These are phyloP conservation scores for Nipponacmea schrenckii DNA, from an alignment of 2,888 invertebrate species.

Conservation along the genomic window DNA sequence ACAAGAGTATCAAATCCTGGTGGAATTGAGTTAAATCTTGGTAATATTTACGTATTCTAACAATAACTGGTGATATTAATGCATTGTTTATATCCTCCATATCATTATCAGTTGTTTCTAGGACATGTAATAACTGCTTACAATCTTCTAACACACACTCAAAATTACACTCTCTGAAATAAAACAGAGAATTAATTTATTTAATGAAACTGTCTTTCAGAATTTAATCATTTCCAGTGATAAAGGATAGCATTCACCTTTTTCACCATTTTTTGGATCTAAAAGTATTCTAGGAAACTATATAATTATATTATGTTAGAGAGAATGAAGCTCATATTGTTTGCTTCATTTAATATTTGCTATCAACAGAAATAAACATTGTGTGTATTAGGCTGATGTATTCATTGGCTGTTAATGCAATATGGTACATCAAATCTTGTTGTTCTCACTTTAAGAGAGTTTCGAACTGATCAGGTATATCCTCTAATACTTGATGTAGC, in stretches of 20 bases:
- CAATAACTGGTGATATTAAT: slow-evolving; percentile 24
- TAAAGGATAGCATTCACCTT: no score
- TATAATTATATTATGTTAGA: no score
- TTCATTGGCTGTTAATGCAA: no score
- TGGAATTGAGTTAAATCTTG: slow-evolving; percentile 20
- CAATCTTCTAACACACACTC: slow-evolving; percentile 34
- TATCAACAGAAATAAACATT: no score
- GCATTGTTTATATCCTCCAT: slow-evolving; percentile 29
- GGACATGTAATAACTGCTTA: slow-evolving; percentile 35
- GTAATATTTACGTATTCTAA: slow-evolving; percentile 22
- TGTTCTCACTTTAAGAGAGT: slow-evolving; percentile 42
- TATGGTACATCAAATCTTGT: no score
- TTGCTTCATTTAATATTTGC: no score
- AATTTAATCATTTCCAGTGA: no score
- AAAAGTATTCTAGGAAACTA: no score
- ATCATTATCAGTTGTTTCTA: slow-evolving; percentile 36
- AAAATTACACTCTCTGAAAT: slow-evolving; percentile 41
- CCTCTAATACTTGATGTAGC: slow-evolving; percentile 34
- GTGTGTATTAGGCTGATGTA: no score
- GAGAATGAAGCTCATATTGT: no score
- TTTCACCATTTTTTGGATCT: no score
- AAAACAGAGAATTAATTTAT: background rate
- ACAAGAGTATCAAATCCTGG: slow-evolving; percentile 25
- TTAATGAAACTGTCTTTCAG: no score
- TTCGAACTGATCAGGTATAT: slow-evolving; percentile 44